phyloP scores from a whole-genome alignment of 2,888 invertebrate genomes.

The Digitonthophagus gazella region DNA sequence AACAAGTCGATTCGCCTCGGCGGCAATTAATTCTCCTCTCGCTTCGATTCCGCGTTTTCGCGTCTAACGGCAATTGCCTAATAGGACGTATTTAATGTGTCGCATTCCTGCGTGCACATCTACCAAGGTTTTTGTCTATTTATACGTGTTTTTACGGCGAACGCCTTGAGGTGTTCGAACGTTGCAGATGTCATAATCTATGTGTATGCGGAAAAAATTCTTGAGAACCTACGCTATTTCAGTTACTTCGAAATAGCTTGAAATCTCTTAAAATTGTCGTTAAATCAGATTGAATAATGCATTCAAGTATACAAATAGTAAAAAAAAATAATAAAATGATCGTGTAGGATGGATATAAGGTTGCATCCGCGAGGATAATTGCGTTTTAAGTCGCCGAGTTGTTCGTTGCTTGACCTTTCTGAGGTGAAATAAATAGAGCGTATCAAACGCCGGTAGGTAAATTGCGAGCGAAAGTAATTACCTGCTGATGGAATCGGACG shows the following conservation, averaged over 20 bases:
- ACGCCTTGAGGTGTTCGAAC: conserved; percentile 7
- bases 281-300: too few relatives aligned
- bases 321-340: not conserved
- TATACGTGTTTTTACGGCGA: conserved; percentile 2
- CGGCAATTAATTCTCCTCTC: conserved; percentile 2
- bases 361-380: not conserved
- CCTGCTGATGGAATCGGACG: not conserved
- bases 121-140: conserved; percentile 12
- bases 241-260: too few relatives aligned
- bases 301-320: too few relatives aligned
- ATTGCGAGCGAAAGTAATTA: not conserved
- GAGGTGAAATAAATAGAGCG: not conserved
- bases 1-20: not conserved
- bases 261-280: too few relatives aligned
- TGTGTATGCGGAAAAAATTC: not conserved
- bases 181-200: conserved; percentile 9
- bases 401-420: not conserved
- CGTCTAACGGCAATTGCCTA: conserved; percentile 1
- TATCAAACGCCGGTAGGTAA: not conserved
- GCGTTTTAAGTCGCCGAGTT: not conserved
- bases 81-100: conserved; percentile 8
- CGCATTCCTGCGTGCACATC: conserved; percentile 1
- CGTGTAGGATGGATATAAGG: not conserved
- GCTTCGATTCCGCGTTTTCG: conserved; percentile 5
- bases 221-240: too few relatives aligned